These are phyloP conservation scores for Helleia helle DNA, from an alignment of 2,888 invertebrate species.

Conservation along the genomic window DNA sequence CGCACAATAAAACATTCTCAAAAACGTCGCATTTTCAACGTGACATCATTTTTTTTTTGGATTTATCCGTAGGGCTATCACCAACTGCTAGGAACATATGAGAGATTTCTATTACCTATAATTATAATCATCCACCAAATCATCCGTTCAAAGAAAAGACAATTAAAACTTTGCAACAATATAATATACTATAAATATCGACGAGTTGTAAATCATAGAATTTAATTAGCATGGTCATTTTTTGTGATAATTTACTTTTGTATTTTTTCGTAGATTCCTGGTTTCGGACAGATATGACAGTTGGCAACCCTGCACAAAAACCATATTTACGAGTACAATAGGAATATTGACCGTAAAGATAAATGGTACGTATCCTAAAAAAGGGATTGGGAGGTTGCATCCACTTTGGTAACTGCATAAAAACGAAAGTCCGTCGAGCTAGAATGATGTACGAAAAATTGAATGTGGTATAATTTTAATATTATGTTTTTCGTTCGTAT, in stretches of 20 bases:
- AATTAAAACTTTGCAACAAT: no score
- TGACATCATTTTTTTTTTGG: conserved; percentile 31
- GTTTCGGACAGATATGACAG: background rate
- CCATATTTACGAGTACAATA: conserved; percentile 55
- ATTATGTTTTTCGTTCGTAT: no score
- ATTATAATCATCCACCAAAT: no score
- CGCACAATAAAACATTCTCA: conserved; percentile 32
- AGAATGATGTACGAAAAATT: conserved; percentile 10
- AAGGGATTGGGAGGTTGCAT: conserved; percentile 39
- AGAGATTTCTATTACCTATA: no score
- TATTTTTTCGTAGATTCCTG: no score
- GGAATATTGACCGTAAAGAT: conserved; percentile 56
- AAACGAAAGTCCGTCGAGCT: conserved; percentile 50
- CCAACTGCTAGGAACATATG: no score
- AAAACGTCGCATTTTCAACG: conserved; percentile 35
- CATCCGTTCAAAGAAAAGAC: no score
- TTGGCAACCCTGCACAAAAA: background rate
- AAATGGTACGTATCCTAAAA: conserved; percentile 48
- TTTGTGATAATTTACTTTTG: no score
- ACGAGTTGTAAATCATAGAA: no score
- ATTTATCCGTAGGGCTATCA: background rate
- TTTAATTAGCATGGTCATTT: background rate
- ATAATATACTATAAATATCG: no score
- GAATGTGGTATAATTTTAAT: conserved; percentile 15
- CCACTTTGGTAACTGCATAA: conserved; percentile 48